Evolutionary conservation across 2,888 invertebrate species (phyloP), one percentile per base, ranked within the genome.

Genomic region (Scelioninae gen. 2): DNA sequence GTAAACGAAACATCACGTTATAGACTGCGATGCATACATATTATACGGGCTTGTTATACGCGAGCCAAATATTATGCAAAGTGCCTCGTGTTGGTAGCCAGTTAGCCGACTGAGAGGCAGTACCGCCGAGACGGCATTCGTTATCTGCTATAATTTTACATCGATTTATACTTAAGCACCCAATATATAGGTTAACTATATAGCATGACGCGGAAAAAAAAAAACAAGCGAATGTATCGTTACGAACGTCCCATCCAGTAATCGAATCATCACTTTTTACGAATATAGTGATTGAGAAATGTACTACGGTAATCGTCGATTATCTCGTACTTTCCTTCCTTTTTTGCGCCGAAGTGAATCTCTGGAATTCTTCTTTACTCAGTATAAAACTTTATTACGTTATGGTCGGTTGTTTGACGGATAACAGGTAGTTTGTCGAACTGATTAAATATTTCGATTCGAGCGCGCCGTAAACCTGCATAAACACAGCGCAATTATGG

Each of bases 51-150:
- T 78, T 76, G 80, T 81, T 81, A 70, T 74, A 79, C 77, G 79
- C 76, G 78, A 79, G 78, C 77, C 78, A 79, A 78, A 81, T 81
- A 81, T 81, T 80, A 80, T 81, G 81, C 80, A 81, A 81, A 81
- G 76, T 78, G 74, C 73, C 60, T 76, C 73, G 76, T 78, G 80
- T 77, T 75, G 77, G 75, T 53, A 65, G 74, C 76, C 78, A 80
- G 78, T 80, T 80, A 78, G 70, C 75, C 65, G 73, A 58, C 67
- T 72, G 50, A 76, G 68, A 67, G 72, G 55, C 67, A 69, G 43
- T 41, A 60, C 76, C 61, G 64, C 55, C 67, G 48, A 52, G 64
- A 52, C 68, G 57, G 76, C 69, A 77, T 78, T 80, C 76, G 73
- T 78, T 76, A 79, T 78, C 80, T 77, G 76, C 77, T 74, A 76